Percentiles rank a stretch among this genome's conserved stretches.
These are phyloP conservation scores for Coryphaenoides rupestris DNA, from an alignment of 2,113 vertebrate species.

Conservation along the genomic window DNA sequence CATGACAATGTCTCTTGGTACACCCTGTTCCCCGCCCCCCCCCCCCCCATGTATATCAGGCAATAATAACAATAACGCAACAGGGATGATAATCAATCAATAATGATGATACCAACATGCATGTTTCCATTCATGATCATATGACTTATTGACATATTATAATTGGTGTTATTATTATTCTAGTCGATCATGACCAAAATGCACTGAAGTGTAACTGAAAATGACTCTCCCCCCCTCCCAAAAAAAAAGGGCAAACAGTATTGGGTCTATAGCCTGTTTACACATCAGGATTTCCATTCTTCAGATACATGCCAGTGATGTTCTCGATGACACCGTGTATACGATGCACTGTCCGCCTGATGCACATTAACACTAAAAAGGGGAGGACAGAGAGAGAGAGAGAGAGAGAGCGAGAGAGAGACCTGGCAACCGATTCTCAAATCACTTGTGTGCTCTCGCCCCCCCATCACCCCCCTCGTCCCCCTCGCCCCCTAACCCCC, in stretches of 20 bases:
- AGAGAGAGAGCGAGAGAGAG: no score
- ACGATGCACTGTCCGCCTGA: conserved; percentile 56
- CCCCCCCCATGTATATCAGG: background rate
- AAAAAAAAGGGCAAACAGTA: background rate
- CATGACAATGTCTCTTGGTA: background rate
- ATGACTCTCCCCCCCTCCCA: no score
- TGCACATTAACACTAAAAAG: conserved; percentile 52
- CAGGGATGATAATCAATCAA: no score
- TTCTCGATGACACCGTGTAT: conserved; percentile 40
- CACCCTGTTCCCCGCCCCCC: background rate
- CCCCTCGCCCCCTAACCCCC: background rate
- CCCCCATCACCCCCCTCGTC: no score
- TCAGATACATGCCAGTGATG: conserved; percentile 34
- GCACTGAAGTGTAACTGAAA: background rate
- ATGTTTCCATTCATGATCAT: background rate
- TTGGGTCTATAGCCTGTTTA: conserved; percentile 15
- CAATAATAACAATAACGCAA: conserved; percentile 3
- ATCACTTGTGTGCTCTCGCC: background rate
- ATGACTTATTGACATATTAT: no score
- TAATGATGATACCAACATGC: background rate
- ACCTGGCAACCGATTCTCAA: background rate
- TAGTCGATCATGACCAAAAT: background rate
- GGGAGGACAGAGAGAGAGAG: conserved; percentile 6
- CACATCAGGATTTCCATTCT: background rate
- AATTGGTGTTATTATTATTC: background rate